Conservation (phyloP, 2,888 invertebrate genomes). For the Sarcophaga rosellei region DNA sequence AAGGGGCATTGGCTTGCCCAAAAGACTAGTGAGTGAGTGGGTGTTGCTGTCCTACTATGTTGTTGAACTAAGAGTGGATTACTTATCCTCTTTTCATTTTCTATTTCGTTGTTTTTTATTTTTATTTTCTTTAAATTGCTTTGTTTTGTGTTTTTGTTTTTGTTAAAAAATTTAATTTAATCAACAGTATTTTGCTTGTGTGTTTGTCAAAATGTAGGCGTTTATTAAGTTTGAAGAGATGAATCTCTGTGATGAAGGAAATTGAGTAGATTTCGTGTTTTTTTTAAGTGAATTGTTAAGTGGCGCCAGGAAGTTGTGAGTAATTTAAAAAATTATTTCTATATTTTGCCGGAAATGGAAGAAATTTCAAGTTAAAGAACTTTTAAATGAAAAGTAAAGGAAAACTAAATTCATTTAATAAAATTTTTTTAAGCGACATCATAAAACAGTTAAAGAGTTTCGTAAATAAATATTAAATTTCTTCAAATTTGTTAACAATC, state of each 20-base stretch:
- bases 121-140: not conserved
- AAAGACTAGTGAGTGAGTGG: not conserved
- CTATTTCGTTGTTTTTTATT: no score
- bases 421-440: not conserved
- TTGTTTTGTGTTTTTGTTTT: not conserved
- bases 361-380: not conserved
- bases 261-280: not conserved
- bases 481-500: no score
- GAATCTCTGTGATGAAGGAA: not conserved
- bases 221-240: slow-evolving; percentile 16
- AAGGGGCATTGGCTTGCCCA: not conserved
- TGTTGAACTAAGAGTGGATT: slow-evolving; percentile 9
- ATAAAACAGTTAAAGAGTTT: not conserved
- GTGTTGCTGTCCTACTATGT: not conserved
- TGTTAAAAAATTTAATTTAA: slow-evolving; percentile 12
- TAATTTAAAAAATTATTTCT: not conserved
- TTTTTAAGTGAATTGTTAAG: not conserved
- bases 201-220: not conserved
- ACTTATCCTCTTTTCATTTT: not conserved
- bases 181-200: not conserved
- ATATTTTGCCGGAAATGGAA: not conserved
- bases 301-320: slow-evolving; percentile 1
- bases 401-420: no score
- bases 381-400: not conserved
- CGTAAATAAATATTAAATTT: not conserved